Evolutionary conservation across 2,797 vertebrate species (phyloP).

Genomic region (Lycodopsis pacificus): DNA sequence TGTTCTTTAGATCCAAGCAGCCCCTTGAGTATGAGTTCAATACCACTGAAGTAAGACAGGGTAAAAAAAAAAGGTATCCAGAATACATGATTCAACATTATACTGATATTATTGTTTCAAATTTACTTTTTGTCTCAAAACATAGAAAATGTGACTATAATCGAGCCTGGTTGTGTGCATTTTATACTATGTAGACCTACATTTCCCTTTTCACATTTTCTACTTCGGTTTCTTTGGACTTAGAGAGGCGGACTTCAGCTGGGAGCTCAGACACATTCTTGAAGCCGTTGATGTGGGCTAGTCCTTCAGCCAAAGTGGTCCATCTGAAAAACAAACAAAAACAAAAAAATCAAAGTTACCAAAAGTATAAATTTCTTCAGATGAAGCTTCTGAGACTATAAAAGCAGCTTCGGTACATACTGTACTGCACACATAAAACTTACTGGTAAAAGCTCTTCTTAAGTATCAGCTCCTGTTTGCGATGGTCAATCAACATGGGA

Average conservation of each 20-base stretch:
- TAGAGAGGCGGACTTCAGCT: conserved; percentile 42
- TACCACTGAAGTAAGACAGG: conserved; percentile 40
- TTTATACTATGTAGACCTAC: conserved; percentile 37
- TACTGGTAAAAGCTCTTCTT: conserved; percentile 61
- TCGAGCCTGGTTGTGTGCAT: neutral
- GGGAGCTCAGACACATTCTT: conserved; percentile 33
- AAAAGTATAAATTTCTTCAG: neutral
- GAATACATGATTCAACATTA: neutral
- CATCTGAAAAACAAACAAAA: conserved; percentile 48
- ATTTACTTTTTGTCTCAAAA: neutral
- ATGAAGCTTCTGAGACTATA: neutral
- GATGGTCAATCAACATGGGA: conserved; percentile 27
- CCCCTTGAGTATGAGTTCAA: conserved; percentile 71
- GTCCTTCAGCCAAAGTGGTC: conserved; percentile 23
- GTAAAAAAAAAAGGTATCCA: neutral
- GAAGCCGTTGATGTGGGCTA: conserved; percentile 31
- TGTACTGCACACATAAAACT: conserved; percentile 27
- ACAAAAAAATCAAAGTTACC: neutral
- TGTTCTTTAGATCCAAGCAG: conserved; percentile 54
- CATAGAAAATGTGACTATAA: neutral
- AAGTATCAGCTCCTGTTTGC: conserved; percentile 36
- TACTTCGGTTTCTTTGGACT: conserved; percentile 16
- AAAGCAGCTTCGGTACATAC: neutral
- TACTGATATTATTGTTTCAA: neutral
- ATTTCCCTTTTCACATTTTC: accelerated